Evolutionary conservation across 2,113 vertebrate genomes (phyloP).

Genomic region (Tonatia bakeri): DNA sequence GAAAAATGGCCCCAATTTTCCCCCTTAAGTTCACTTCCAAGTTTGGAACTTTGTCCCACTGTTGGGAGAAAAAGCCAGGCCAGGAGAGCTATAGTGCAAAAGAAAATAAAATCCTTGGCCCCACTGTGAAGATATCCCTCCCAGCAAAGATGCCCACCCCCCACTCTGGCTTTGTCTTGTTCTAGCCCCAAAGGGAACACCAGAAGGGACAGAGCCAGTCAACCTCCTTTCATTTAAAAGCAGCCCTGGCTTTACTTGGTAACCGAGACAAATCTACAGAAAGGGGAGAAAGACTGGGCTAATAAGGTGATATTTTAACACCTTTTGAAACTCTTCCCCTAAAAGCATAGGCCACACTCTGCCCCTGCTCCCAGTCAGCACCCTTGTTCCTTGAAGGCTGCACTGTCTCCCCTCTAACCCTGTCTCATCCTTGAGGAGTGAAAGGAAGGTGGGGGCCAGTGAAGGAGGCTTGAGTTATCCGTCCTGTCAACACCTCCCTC

Average conservation of each 20-base stretch:
- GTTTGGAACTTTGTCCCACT: background rate
- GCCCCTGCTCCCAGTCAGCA: background rate
- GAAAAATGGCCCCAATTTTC: background rate
- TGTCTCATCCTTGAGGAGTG: background rate
- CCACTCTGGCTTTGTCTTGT: background rate
- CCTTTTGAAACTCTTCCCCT: background rate
- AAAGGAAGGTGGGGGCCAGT: background rate
- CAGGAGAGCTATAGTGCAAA: background rate
- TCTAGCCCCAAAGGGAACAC: background rate
- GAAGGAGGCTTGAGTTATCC: background rate
- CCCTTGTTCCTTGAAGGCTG: background rate
- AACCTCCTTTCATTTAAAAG: background rate
- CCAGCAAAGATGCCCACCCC: background rate
- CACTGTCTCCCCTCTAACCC: background rate
- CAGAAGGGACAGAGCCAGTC: background rate
- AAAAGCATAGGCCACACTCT: background rate
- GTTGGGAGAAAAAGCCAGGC: background rate
- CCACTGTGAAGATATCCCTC: background rate
- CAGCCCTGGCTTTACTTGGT: background rate
- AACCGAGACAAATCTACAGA: background rate
- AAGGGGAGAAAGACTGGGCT: background rate
- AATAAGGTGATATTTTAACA: background rate
- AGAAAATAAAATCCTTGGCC: background rate
- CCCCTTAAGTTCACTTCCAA: background rate
- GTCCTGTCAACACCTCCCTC: background rate